Percentiles rank a stretch among this genome's conserved stretches.
Conservation (phyloP, 2,797 vertebrate genomes). For the Sebastes diploproa region DNA sequence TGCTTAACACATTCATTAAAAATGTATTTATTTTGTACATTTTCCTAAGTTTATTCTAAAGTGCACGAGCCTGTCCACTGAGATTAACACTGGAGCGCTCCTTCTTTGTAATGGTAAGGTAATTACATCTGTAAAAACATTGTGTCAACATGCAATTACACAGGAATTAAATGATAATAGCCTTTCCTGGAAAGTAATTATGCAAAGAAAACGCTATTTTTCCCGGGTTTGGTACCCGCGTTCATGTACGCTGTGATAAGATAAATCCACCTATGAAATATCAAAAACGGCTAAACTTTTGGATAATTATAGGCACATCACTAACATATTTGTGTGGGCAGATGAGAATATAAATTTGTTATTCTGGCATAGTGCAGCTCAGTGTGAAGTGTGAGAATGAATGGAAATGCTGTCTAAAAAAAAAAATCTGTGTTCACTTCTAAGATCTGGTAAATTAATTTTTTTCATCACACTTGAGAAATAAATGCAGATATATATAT, state of each 20-base stretch:
- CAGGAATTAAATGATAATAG: constrained; percentile 68
- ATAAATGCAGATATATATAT: constrained; percentile 34
- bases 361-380: constrained; percentile 64
- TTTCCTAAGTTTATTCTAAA: constrained; percentile 47
- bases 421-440: constrained; percentile 49
- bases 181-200: constrained; percentile 65
- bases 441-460: constrained; percentile 49
- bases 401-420: constrained; percentile 54
- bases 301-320: constrained; percentile 64
- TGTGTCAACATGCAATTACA: constrained; percentile 71
- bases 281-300: constrained; percentile 70
- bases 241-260: constrained; percentile 50
- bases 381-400: constrained; percentile 62
- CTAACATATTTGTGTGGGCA: constrained; percentile 75
- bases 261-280: constrained; percentile 66
- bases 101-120: constrained; percentile 52
- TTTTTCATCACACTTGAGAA: constrained; percentile 30
- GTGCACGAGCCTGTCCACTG: constrained; percentile 46
- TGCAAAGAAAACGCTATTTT: constrained; percentile 52
- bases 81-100: constrained; percentile 44
- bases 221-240: constrained; percentile 24
- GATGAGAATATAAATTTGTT: constrained; percentile 69
- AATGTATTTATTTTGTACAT: constrained; percentile 45
- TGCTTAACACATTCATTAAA: constrained; percentile 62
- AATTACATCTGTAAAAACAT: constrained; percentile 71